Base-by-base conservation (phyloP, 1,140 invertebrate genomes). In the Temnothorax nylanderi region DNA sequence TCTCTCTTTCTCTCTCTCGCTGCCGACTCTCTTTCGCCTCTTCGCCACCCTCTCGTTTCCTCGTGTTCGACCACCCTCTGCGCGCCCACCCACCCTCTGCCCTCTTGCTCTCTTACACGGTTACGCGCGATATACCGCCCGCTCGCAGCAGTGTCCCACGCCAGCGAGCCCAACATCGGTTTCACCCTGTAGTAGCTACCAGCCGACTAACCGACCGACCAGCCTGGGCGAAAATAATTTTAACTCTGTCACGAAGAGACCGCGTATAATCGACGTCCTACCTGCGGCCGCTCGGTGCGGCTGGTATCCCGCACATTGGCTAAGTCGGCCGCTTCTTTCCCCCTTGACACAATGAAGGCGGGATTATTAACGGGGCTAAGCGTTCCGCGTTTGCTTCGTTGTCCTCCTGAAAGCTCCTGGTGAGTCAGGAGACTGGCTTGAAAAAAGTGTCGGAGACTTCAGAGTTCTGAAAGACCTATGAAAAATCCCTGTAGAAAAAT, bases 161-260 rank as follows among this genome's bases (percentile, higher is more conserved):
- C 80, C 54, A 80, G n/a, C 64, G 32, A 81, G 47, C 64, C 34
- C 64, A 16, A 81, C 77, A 69, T n/a, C 62, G n/a, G 77, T 80
- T 69, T 80, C 47, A 81, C 47, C 65, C 77, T 81, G 47, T 56
- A 71, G 64, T 26, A 18, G 64, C 77, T 81, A 26, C 69, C 80
- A 60, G 47, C 69, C 71, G 44, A 84, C 80, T 47, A 64, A 84
- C 80, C 69, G 72, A 75, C 54, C 80, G n/a, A 74, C 67, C 80
- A 74, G 72, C 26, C 69, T 84, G 41, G 80, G 54, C 56, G 54
- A 84, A 84, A 84, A 82, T 82, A 82, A 84, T 84, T 84, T 75
- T 75, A 84, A 56, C 69, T 84, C 72, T 37, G 69, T 84, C 80
- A 84, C 67, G 69, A 75, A 84, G 69, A 21, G 69, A 21, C 26